Evolutionary conservation across 1,140 invertebrate genomes (phyloP), one percentile per base, ranked within the genome.

Genomic region (Eumaeus atala): DNA sequence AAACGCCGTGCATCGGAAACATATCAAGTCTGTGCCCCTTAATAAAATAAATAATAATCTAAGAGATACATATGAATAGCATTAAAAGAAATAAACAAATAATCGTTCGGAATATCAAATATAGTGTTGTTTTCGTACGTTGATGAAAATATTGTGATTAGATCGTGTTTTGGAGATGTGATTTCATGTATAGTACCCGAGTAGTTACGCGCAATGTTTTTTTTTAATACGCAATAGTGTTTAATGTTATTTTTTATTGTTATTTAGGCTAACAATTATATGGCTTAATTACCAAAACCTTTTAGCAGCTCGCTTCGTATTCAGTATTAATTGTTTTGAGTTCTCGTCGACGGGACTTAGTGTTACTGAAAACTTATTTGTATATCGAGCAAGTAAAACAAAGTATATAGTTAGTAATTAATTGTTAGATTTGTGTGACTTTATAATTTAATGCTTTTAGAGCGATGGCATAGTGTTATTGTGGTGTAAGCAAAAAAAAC

Each of bases 11-110:
- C 78, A 87, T 88, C 86, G 86, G 84, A 88, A 87, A 89, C 87
- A 89, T 89, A 89, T 89, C 87, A 89, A 88, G 83, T 87, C 86
- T 89, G 87, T 89, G 87, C 87, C 87, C 87, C 87, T 88, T 87
- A 88, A 78, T 83, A 83, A 84, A 81, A 76, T 84, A 84, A 73
- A 77, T 84, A 82, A 83, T 83, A 85, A 77, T 76, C 67, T 84
- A 84, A 82, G 81, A 87, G 74, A 87, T 84, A 84, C 80, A 84
- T 87, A 87, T 84, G 77, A 73, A 79, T 85, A 84, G 78, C 77
- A 73, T 77, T 77, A 86, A 86, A 68, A 74, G 74, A 81, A 66
- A 83, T 28, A 28, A 16, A 44, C 40, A 86, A 84, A 77, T 77
- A 78, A 77, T 78, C 74, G 67, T 82, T 82, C 68, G 74, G 70